phyloP scores from a whole-genome alignment of 37 sponge, comb jelly and placozoan species.

The Oscarella lobularis region DNA sequence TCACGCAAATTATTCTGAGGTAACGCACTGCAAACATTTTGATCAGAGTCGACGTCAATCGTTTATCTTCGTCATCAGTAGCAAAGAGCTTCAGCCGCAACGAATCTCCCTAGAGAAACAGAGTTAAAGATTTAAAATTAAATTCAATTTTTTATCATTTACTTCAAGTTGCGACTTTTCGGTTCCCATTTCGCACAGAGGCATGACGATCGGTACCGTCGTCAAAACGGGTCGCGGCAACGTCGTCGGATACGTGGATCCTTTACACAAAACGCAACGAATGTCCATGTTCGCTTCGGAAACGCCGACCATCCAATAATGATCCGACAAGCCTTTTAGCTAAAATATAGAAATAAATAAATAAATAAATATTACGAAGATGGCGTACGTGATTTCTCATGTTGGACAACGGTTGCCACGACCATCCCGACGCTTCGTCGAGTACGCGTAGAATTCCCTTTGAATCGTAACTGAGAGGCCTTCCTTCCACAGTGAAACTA shows the following conservation, averaged over 20 bases:
- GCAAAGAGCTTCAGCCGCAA: too few species aligned
- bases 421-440: neutral
- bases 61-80: too few species aligned
- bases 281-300: too few species aligned
- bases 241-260: neutral
- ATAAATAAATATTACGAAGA: neutral
- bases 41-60: too few species aligned
- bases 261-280: neutral
- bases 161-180: neutral
- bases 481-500: too few species aligned
- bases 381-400: neutral
- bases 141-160: neutral
- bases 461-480: neutral
- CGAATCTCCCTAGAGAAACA: too few species aligned
- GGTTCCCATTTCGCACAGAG: neutral
- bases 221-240: neutral
- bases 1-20: too few species aligned
- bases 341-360: neutral
- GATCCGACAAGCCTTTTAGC: neutral
- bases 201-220: neutral
- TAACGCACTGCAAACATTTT: too few species aligned
- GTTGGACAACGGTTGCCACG: neutral
- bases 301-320: neutral
- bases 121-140: too few species aligned
- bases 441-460: neutral